Percentiles rank a stretch among this genome's conserved stretches.
Conservation (phyloP, 2,797 vertebrate genomes). For the Notoglanidium macrostoma region DNA sequence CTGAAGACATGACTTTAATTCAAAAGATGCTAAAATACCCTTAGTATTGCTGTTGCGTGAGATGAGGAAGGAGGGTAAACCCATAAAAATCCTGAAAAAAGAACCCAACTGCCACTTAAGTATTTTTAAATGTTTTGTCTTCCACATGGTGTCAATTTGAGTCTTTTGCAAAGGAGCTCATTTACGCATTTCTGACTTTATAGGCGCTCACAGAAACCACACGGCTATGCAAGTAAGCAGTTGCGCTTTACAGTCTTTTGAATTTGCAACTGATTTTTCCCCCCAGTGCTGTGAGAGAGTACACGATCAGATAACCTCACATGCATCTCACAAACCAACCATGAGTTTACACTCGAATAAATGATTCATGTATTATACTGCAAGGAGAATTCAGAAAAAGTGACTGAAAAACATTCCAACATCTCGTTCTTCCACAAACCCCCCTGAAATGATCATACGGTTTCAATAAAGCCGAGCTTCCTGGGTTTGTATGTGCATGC, state of each 20-base stretch:
- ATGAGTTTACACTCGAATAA: background rate
- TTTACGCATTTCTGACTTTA: slow-evolving; percentile 75
- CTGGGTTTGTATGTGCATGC: slow-evolving; percentile 7
- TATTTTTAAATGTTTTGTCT: slow-evolving; percentile 75
- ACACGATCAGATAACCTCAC: slow-evolving; percentile 10
- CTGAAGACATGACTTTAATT: slow-evolving; percentile 41
- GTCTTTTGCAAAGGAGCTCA: slow-evolving; percentile 74
- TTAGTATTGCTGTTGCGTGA: slow-evolving; percentile 67
- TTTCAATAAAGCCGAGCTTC: slow-evolving; percentile 40
- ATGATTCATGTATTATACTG: background rate
- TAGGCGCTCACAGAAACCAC: slow-evolving; percentile 70
- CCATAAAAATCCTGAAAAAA: slow-evolving; percentile 68
- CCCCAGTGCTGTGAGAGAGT: slow-evolving; percentile 6
- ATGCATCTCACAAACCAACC: slow-evolving; percentile 8
- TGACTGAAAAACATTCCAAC: background rate
- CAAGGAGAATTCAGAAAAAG: background rate
- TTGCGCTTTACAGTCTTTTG: slow-evolving; percentile 60
- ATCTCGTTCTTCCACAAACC: background rate
- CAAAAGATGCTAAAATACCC: slow-evolving; percentile 53
- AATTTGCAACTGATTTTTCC: slow-evolving; percentile 59
- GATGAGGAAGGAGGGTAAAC: slow-evolving; percentile 61
- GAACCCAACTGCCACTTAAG: slow-evolving; percentile 68
- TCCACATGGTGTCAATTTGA: slow-evolving; percentile 79
- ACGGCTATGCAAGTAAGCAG: slow-evolving; percentile 59
- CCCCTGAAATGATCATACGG: slow-evolving; percentile 37